phyloP scores from a whole-genome alignment of 2,113 vertebrate species.

The Carassius gibelio region DNA sequence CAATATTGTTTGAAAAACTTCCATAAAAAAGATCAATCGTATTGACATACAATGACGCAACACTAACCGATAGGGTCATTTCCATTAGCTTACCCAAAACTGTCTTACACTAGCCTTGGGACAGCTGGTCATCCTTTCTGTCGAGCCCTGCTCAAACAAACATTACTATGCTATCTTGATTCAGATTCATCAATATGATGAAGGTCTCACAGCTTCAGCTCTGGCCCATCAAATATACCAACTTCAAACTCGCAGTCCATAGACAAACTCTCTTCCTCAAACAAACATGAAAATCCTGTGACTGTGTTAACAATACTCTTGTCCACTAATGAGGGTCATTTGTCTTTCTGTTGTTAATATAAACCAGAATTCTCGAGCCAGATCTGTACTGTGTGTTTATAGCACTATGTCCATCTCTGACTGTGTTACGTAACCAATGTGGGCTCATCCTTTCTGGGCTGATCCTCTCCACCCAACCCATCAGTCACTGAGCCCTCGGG shows the following conservation, averaged over 20 bases:
- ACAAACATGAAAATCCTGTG: neutral
- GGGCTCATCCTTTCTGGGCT: slow-evolving; percentile 54
- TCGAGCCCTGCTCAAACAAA: neutral
- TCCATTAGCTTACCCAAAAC: neutral
- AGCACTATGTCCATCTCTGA: slow-evolving; percentile 59
- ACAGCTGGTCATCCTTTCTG: neutral
- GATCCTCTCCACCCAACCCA: slow-evolving; percentile 52
- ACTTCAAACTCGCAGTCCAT: neutral
- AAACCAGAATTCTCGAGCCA: neutral
- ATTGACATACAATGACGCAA: neutral
- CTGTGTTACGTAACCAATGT: slow-evolving; percentile 63
- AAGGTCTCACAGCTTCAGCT: neutral
- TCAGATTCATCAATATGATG: neutral
- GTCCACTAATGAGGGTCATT: neutral
- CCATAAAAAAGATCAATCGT: neutral
- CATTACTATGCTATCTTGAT: neutral
- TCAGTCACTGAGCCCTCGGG: slow-evolving; percentile 49
- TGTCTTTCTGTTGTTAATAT: slow-evolving; percentile 22
- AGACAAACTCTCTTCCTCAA: neutral
- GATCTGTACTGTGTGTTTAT: neutral
- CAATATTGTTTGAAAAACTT: neutral
- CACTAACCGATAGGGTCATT: neutral
- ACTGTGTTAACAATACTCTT: slow-evolving; percentile 1
- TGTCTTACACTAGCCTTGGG: no score
- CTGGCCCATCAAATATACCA: neutral